phyloP scores from a whole-genome alignment of 1,140 invertebrate genomes.

The Papilio machaon region DNA sequence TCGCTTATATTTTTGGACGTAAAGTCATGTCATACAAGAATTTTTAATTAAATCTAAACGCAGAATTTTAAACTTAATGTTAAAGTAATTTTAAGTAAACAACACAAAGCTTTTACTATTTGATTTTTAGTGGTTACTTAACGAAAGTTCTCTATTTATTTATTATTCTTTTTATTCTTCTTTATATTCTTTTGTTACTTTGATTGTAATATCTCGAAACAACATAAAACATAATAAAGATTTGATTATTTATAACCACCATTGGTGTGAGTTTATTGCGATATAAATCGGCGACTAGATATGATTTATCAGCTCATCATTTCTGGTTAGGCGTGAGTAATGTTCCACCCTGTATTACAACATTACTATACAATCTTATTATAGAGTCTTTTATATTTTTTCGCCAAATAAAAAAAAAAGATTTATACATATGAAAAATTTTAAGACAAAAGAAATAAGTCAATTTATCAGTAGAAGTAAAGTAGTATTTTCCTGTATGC shows the following conservation, averaged over 20 bases:
- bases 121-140: not conserved
- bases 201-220: not conserved
- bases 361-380: constrained; percentile 41
- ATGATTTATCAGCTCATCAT: constrained; percentile 79
- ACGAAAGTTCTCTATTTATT: not conserved
- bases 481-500: no score
- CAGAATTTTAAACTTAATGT: not conserved
- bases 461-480: not conserved
- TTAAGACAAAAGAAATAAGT: no score
- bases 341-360: constrained; percentile 65
- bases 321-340: constrained; percentile 74
- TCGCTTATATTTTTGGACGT: constrained; percentile 2
- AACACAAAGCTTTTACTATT: not conserved
- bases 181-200: not conserved
- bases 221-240: constrained; percentile 55
- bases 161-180: not conserved
- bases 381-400: constrained; percentile 18
- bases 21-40: not conserved
- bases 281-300: constrained; percentile 78
- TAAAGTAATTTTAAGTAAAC: not conserved
- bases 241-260: constrained; percentile 71
- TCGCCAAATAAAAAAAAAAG: constrained; percentile 6
- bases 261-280: constrained; percentile 73
- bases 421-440: not conserved
- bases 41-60: not conserved